Base-by-base conservation (phyloP, 2,797 vertebrate genomes). In the Ispidina picta region DNA sequence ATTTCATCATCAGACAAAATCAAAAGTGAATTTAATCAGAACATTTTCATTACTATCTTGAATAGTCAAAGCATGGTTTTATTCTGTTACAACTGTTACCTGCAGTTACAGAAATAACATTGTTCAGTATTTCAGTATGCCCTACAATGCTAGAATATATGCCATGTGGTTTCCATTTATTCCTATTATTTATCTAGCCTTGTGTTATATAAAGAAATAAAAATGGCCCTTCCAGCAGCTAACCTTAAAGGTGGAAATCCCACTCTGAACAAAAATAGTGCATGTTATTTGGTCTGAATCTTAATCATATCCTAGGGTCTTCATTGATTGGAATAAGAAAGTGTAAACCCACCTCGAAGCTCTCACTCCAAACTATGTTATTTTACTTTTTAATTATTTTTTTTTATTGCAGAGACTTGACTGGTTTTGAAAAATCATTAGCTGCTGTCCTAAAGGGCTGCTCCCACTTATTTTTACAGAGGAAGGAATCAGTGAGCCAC, bases 381-480 rank as follows among this genome's bases (percentile, higher is more conserved):
- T 62, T 49, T 23, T 39, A 33, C 6, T 14, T 21, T 33, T 18
- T 12, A 21, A 2, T 8, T 19, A 21, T 2, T 5, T 19, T 26
- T 5, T 21, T 52, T 39, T 71, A 33, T 14, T n/a, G 4, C 12
- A 70, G 12, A 65, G 8, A 28, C 7, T 43, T 71, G 3, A 29
- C 15, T 41, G 8, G 15, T 64, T 66, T 52, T 6, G 17, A 55
- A 25, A 72, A 81, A 44, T 5, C 15, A 37, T 48, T 35, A 55
- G 41, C n/a, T n/a, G 6, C 3, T 73, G 9, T 56, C 55, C 41
- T 25, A 35, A 60, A 60, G 4, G 4, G 13, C 33, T 31, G 9
- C 17, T 70, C 16, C 22, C 16, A 5, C 33, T 5, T 63, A 35
- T 49, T 82, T 20, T 54, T 1, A 4, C 0, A 0, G 7, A 9